Evolutionary conservation across 35 echinoderm and acorn worm genomes (phyloP).

Genomic region (Ophiothrix spiculata): DNA sequence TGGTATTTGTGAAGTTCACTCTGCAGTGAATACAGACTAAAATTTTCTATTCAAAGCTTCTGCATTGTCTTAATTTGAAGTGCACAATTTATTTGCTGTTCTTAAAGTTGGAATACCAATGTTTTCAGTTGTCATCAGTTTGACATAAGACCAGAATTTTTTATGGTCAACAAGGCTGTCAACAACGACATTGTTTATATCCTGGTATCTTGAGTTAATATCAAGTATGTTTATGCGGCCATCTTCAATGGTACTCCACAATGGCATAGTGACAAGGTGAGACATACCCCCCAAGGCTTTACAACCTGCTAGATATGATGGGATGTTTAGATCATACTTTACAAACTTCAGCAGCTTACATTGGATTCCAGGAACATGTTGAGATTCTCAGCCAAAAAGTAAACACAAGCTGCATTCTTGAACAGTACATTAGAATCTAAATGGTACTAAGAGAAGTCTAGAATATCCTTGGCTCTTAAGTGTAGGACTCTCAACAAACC

Average conservation of each 20-base stretch:
- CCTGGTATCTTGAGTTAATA: constrained; percentile 21
- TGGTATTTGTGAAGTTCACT: too few species aligned
- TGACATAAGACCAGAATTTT: too few species aligned
- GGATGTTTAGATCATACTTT: constrained; percentile 23
- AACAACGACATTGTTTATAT: too few species aligned
- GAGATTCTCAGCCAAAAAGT: constrained; percentile 14
- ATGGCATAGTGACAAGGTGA: constrained; percentile 18
- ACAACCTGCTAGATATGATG: constrained; percentile 30
- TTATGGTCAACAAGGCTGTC: too few species aligned
- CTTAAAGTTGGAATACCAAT: too few species aligned
- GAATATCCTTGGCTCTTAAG: constrained; percentile 13
- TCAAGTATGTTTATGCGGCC: constrained; percentile 13
- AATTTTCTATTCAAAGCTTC: too few species aligned
- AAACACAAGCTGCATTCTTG: constrained; percentile 37
- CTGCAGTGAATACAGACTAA: too few species aligned
- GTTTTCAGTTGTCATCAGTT: too few species aligned
- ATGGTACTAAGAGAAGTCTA: constrained; percentile 13
- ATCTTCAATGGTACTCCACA: constrained; percentile 42
- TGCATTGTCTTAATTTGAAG: too few species aligned
- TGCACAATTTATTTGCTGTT: too few species aligned
- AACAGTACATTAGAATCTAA: constrained; percentile 45
- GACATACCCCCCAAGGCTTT: constrained; percentile 37
- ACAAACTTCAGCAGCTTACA: constrained; percentile 25
- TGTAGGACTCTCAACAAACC: neutral
- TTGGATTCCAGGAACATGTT: neutral